Evolutionary conservation across 2,888 invertebrate species (phyloP).

Genomic region (Agelastica alni): DNA sequence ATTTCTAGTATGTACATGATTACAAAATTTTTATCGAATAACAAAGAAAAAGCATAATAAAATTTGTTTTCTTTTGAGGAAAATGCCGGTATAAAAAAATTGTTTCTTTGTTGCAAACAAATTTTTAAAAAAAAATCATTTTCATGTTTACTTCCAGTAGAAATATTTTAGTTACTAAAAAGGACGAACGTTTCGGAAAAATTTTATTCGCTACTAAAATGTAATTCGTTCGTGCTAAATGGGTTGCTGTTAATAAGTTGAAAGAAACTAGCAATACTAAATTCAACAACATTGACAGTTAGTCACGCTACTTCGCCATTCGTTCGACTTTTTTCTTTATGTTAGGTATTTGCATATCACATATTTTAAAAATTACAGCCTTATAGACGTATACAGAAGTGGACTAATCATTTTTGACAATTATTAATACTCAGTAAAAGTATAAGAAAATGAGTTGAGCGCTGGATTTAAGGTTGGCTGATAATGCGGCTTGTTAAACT

Average conservation of each 20-base stretch:
- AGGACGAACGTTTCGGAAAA: conserved; percentile 1
- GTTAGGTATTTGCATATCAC: conserved; percentile 42
- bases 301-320: conserved; percentile 44
- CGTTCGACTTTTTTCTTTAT: conserved; percentile 22
- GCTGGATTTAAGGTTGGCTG: no score
- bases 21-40: no score
- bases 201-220: conserved; percentile 7
- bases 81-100: no score
- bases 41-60: no score
- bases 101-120: neutral
- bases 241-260: conserved; percentile 12
- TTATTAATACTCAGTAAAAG: no score
- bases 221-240: conserved; percentile 10
- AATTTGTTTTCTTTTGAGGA: no score
- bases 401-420: no score
- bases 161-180: neutral
- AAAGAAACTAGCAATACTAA: conserved; percentile 42
- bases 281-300: conserved; percentile 44
- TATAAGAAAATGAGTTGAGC: no score
- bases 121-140: no score
- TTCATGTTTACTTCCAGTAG: neutral
- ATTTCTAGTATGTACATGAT: no score
- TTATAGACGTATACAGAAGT: no score
- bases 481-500: no score
- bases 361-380: conserved; percentile 43